Base-by-base conservation (phyloP, 2,113 vertebrate species). In the Macheiramphus alcinus region DNA sequence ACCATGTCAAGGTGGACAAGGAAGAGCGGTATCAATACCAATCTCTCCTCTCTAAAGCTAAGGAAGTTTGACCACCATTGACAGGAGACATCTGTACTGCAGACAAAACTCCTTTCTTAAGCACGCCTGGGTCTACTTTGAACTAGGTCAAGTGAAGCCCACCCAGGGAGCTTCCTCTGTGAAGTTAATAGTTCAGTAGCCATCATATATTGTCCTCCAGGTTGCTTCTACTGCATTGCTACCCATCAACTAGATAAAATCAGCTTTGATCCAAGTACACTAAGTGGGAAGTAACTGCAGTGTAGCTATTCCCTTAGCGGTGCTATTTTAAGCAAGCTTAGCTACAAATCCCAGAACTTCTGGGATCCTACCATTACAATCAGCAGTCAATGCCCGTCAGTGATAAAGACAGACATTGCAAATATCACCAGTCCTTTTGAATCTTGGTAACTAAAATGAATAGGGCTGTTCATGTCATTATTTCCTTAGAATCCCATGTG, bases 51-150 rank as follows among this genome's bases (percentile, higher is more conserved):
- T 80, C 67, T 43, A 73, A 67, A 91, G 32, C 72, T 31, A 40
- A 86, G 67, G 45, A 93, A 86, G 59, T 86, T 94, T 10, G 23
- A 50, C 83, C 68, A 92, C 21, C 1, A 0, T 7, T 95, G 91
- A 94, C 73, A 91, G 76, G 47, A 96, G 83, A 94, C 96, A 95
- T 96, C 93, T 97, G 95, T 88, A 63, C 14, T 74, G 67, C 89
- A 97, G 93, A 96, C 75, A 96, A 66, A 93, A 89, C 76, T 90
- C 82, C 82, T 83, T 92, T 95, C 73, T 95, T 86, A 78, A 89
- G 59, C 43, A 20, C 78, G 75, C 59, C 63, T 88, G 63, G 12
- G 50, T 73, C 94, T 84, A 40, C 88, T 96, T 91, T 84, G 92
- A 95, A 80, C 55, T 80, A 67, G 86, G 91, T 83, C 91, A 96